These are phyloP conservation scores for Ferrisia virgata DNA, from an alignment of 2,888 invertebrate genomes.

Conservation along the genomic window DNA sequence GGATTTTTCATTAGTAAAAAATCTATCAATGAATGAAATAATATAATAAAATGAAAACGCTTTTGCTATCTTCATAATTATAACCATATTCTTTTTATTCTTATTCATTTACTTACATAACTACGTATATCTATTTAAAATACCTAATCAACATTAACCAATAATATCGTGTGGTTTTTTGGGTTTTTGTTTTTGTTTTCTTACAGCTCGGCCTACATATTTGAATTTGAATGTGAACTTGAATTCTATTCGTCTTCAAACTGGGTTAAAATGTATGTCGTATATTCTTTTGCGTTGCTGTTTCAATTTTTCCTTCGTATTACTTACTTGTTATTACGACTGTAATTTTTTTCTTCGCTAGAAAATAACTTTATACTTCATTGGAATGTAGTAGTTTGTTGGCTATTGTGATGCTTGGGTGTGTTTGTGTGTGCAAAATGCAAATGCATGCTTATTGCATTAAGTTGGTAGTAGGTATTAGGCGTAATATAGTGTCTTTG, in stretches of 20 bases:
- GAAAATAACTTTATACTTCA: neutral
- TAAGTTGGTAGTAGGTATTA: neutral
- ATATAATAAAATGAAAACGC: neutral
- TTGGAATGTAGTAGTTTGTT: neutral
- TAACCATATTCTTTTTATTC: neutral
- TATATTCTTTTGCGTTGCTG: slow-evolving; percentile 48
- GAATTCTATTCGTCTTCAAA: slow-evolving; percentile 85
- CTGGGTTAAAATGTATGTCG: slow-evolving; percentile 78
- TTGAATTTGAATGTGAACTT: slow-evolving; percentile 94
- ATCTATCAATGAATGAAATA: no score
- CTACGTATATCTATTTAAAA: neutral
- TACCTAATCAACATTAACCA: slow-evolving; percentile 2
- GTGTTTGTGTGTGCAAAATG: neutral
- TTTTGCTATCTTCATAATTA: neutral
- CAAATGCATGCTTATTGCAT: neutral
- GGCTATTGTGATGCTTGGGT: neutral
- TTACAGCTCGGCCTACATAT: slow-evolving; percentile 97
- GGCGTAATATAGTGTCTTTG: no score
- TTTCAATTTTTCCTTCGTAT: slow-evolving; percentile 46
- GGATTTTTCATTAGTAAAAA: no score
- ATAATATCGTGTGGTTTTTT: slow-evolving; percentile 40
- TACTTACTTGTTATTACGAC: neutral
- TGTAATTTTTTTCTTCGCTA: neutral
- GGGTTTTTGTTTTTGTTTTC: slow-evolving; percentile 37
- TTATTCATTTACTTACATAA: neutral